A percentile compares a stretch with the other conserved stretches of the same genome.
Evolutionary conservation across 30 jellyfish, hydroid and myxozoan genomes (phyloP).

Genomic region (Cassiopea andromeda): DNA sequence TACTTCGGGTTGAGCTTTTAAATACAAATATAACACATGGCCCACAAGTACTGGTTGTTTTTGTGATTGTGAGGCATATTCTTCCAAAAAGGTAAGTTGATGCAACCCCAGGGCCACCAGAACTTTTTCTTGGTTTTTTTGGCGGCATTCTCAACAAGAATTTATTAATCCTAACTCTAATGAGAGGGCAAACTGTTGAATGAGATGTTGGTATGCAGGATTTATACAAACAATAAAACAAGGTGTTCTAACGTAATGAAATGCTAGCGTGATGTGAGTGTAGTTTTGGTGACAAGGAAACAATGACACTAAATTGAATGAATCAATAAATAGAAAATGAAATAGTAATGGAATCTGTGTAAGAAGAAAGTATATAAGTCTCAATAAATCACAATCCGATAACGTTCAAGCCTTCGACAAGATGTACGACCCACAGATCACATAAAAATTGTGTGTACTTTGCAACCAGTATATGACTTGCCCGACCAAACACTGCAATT

Average conservation of each 20-base stretch:
- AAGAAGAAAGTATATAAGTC: neutral
- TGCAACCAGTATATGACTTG: too few relatives aligned
- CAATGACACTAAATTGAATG: neutral
- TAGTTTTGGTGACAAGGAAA: neutral
- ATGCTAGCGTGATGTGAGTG: neutral
- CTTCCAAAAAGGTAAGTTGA: conserved; percentile 13
- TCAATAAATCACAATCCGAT: too few relatives aligned
- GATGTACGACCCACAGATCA: too few relatives aligned
- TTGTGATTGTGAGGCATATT: conserved; percentile 5
- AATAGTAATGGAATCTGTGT: neutral
- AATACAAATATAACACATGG: conserved; percentile 15
- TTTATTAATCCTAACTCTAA: neutral
- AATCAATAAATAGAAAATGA: neutral
- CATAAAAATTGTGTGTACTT: too few relatives aligned
- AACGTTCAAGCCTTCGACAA: too few relatives aligned
- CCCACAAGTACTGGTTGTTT: conserved; percentile 3
- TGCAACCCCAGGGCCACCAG: conserved; percentile 16
- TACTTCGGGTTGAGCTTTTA: neutral
- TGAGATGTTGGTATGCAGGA: neutral
- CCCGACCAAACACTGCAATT: too few relatives aligned
- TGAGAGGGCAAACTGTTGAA: neutral
- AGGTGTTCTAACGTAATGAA: neutral
- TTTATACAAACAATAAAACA: neutral
- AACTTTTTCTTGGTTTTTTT: neutral
- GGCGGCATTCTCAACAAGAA: conserved; percentile 18